Evolutionary conservation across 1,140 invertebrate species (phyloP).

Genomic region (Holotrichia oblita): DNA sequence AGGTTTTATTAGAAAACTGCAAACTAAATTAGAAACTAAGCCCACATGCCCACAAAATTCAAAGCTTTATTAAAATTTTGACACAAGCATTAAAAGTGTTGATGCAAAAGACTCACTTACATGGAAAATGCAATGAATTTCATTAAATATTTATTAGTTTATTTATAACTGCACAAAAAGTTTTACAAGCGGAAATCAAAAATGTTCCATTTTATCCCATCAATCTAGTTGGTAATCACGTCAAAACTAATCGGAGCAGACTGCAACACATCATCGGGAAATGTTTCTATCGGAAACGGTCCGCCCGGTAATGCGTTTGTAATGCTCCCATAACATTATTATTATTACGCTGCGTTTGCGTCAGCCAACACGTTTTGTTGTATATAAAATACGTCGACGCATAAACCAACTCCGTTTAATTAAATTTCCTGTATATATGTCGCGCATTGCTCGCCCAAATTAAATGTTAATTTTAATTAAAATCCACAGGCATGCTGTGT

Average conservation of each 20-base stretch:
- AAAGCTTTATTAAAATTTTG: no score
- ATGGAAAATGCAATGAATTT: no score
- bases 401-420: slow-evolving; percentile 29
- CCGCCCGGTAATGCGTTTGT: background rate
- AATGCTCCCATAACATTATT: background rate
- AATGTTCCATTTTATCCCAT: background rate
- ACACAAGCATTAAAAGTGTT: no score
- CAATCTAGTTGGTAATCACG: background rate
- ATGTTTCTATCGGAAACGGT: background rate
- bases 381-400: slow-evolving; percentile 25
- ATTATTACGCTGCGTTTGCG: background rate
- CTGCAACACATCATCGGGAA: background rate
- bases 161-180: no score
- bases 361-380: background rate
- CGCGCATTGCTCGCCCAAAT: slow-evolving; percentile 26
- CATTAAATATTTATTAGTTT: no score
- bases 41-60: no score
- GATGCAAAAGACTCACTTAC: no score
- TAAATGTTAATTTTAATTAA: slow-evolving; percentile 37
- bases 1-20: no score
- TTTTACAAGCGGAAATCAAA: background rate
- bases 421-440: slow-evolving; percentile 28
- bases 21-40: no score
- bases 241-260: background rate
- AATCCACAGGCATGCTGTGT: slow-evolving; percentile 9